Conservation (phyloP, 2,888 invertebrate genomes). For the Ernsta delagoae region DNA sequence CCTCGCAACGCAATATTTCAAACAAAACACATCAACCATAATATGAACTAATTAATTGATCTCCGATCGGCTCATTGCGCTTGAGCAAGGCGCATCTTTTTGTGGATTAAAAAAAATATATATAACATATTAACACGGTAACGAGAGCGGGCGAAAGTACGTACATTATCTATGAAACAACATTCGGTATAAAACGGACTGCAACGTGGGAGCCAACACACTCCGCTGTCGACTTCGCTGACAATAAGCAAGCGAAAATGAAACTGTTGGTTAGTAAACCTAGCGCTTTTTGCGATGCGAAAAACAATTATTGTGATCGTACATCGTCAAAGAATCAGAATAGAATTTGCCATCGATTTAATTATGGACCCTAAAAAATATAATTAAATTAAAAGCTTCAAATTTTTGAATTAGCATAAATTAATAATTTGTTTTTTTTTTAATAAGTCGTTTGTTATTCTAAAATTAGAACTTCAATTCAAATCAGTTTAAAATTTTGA, state of each 20-base stretch:
- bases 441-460: neutral
- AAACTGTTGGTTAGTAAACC: conserved; percentile 77
- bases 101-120: conserved; percentile 34
- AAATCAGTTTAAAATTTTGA: neutral
- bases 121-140: conserved; percentile 38
- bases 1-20: too few species aligned
- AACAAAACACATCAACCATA: too few species aligned
- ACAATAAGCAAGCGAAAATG: conserved; percentile 78
- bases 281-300: conserved; percentile 16
- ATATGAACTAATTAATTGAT: conserved; percentile 26
- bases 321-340: neutral
- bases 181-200: conserved; percentile 74
- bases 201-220: conserved; percentile 57
- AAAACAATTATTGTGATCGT: conserved; percentile 36
- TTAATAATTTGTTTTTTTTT: neutral
- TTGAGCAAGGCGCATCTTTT: conserved; percentile 37
- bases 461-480: neutral
- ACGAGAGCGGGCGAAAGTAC: conserved; percentile 67
- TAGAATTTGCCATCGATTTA: neutral
- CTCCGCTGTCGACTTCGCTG: conserved; percentile 79
- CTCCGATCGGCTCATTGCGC: conserved; percentile 33
- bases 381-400: too few species aligned
- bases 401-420: too few species aligned
- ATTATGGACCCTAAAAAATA: neutral
- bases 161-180: conserved; percentile 57